These are phyloP conservation scores for Ifrita kowaldi DNA, from an alignment of 2,113 vertebrate genomes.

Conservation along the genomic window DNA sequence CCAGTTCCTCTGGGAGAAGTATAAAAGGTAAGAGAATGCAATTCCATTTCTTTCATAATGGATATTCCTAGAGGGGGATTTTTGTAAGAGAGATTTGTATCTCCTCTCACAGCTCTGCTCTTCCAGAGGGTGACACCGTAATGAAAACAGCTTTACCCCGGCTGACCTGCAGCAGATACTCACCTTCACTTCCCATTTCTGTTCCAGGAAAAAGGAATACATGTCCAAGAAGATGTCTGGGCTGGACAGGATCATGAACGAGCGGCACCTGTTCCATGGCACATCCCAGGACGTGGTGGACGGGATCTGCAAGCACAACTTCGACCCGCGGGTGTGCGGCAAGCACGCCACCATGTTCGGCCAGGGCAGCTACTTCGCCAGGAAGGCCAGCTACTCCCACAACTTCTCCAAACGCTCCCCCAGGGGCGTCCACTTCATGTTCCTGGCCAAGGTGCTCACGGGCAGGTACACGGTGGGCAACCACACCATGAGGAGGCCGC, in stretches of 20 bases:
- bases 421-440: constrained; percentile 96
- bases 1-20: constrained; percentile 99
- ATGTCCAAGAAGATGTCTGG: constrained; percentile 91
- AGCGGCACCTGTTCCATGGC: constrained; percentile 96
- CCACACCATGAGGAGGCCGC: constrained; percentile 93
- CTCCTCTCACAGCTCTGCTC: not conserved
- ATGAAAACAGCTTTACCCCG: not conserved
- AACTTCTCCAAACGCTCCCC: constrained; percentile 94
- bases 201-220: constrained; percentile 94
- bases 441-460: constrained; percentile 95
- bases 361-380: constrained; percentile 97
- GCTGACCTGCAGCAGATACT: not conserved
- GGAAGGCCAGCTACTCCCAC: constrained; percentile 95
- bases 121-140: not conserved
- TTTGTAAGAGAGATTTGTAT: not conserved
- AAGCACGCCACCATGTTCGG: constrained; percentile 99
- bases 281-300: constrained; percentile 95
- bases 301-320: constrained; percentile 99
- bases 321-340: constrained; percentile 94
- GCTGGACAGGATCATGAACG: constrained; percentile 89
- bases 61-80: not conserved
- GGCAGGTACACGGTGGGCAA: constrained; percentile 94
- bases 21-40: constrained; percentile 86
- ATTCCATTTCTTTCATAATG: not conserved
- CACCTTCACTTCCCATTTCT: not conserved